Percentiles rank a stretch among this genome's conserved stretches.
phyloP scores from a whole-genome alignment of 2,797 vertebrate species.

The Pogonophryne albipinna region DNA sequence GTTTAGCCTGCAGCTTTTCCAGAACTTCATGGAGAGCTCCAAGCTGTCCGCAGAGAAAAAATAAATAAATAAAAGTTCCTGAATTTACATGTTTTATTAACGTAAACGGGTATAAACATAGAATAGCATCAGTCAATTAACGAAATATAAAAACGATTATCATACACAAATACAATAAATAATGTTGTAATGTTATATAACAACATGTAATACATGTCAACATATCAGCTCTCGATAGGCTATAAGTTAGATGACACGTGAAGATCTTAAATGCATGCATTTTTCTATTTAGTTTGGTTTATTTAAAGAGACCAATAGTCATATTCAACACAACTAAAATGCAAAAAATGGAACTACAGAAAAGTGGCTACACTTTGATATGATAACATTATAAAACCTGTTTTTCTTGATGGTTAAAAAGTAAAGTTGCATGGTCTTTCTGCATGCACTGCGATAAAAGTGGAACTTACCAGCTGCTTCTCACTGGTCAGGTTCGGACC shows the following conservation, averaged over 20 bases:
- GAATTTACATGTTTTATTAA: not conserved
- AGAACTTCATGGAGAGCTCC: constrained; percentile 88
- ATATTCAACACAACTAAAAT: not conserved
- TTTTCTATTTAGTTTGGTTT: constrained; percentile 7
- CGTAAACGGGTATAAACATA: not conserved
- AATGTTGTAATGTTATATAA: not conserved
- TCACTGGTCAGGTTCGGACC: constrained; percentile 86
- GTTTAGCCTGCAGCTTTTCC: constrained; percentile 88
- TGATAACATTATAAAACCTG: not conserved
- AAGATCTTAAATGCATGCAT: not conserved
- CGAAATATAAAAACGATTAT: not conserved
- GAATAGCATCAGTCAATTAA: not conserved
- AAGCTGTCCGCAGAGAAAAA: constrained; percentile 71
- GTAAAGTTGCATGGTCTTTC: no score
- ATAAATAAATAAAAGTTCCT: not conserved
- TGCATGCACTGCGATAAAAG: not conserved
- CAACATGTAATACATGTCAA: not conserved
- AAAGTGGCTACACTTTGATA: not conserved
- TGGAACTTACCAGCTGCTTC: constrained; percentile 85
- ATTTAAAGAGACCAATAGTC: not conserved
- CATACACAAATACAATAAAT: not conserved
- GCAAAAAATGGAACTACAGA: no score
- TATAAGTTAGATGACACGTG: not conserved
- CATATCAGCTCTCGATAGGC: no score
- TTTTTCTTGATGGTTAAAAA: not conserved